Conservation (phyloP, 2,888 invertebrate species). For the Pammene fasciana region DNA sequence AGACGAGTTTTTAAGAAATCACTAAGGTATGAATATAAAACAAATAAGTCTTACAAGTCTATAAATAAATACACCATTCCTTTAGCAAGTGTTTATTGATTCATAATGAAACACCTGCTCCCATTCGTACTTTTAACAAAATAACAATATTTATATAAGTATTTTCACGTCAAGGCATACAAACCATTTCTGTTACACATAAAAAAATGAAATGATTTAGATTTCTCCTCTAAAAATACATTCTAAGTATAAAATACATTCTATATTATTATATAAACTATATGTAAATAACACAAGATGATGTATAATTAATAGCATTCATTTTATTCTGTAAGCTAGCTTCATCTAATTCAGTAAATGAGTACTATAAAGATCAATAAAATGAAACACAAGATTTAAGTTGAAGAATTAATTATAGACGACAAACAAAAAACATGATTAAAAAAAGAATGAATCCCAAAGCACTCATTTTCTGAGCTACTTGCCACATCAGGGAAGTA, state of each 20-base stretch:
- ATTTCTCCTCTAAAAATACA: conserved; percentile 8
- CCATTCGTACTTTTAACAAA: conserved; percentile 54
- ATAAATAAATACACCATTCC: conserved; percentile 48
- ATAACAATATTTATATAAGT: conserved; percentile 25
- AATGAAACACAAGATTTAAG: neutral
- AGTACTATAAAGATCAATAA: conserved; percentile 1
- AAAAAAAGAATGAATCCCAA: neutral
- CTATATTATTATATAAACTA: conserved; percentile 4
- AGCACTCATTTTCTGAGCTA: conserved; percentile 3
- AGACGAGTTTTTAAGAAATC: too few relatives aligned
- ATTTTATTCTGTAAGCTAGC: neutral
- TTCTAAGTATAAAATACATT: conserved; percentile 9
- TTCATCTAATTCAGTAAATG: neutral
- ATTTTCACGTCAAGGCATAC: neutral
- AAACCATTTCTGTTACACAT: neutral
- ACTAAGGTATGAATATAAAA: too few relatives aligned
- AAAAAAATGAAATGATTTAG: neutral
- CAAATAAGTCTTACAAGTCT: conserved; percentile 8
- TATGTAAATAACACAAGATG: neutral
- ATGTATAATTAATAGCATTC: neutral
- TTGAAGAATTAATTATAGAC: neutral
- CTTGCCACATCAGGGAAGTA: neutral
- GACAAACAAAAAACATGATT: neutral
- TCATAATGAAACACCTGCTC: conserved; percentile 61
- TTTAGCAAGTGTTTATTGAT: conserved; percentile 57